These are phyloP conservation scores for Hystrix cristata DNA, from an alignment of 2,113 vertebrate genomes.

Conservation along the genomic window DNA sequence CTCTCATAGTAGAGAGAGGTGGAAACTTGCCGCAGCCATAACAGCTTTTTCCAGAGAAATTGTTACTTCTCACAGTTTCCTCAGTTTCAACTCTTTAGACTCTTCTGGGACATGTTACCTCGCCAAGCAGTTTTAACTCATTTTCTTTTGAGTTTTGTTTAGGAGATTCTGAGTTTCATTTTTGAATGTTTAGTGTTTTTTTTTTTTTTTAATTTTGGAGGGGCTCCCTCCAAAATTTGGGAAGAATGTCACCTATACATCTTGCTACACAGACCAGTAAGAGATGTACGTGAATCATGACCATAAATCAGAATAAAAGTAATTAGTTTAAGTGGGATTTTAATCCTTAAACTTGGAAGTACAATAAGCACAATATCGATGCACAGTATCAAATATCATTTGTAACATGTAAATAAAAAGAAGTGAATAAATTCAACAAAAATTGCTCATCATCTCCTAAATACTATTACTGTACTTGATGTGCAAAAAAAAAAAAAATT, in stretches of 20 bases:
- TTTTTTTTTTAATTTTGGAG: neutral
- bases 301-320: conserved; percentile 32
- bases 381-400: neutral
- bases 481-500: neutral
- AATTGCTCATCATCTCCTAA: neutral
- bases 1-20: neutral
- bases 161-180: neutral
- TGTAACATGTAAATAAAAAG: neutral
- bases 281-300: neutral
- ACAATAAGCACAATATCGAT: neutral
- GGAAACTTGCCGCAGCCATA: neutral
- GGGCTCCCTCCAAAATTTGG: neutral
- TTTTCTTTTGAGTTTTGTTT: neutral
- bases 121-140: neutral
- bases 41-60: neutral
- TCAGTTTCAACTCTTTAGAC: neutral
- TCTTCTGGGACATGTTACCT: neutral
- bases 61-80: neutral
- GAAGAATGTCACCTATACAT: neutral
- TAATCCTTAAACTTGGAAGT: neutral
- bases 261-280: neutral
- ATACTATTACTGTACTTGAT: neutral
- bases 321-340: neutral
- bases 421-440: neutral
- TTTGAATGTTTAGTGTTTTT: neutral